These are phyloP conservation scores for Tupaia chinensis DNA, from an alignment of 2,113 vertebrate species.

Conservation along the genomic window DNA sequence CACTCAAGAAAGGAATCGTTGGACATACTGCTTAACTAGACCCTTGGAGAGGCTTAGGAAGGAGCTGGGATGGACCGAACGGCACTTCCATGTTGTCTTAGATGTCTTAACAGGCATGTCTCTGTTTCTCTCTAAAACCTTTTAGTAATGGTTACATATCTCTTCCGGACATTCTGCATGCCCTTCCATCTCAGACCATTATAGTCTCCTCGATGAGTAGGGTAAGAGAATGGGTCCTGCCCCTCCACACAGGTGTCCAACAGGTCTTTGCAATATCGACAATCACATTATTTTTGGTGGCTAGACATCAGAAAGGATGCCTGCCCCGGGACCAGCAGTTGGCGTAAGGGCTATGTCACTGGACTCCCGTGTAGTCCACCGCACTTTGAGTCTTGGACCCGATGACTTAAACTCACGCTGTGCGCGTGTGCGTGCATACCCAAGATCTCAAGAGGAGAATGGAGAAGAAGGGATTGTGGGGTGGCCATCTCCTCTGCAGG, in stretches of 20 bases:
- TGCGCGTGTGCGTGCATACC: no score
- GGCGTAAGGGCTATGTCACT: no score
- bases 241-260: neutral
- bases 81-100: accelerated
- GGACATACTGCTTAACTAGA: neutral
- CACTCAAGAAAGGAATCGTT: neutral
- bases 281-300: neutral
- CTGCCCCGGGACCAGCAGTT: no score
- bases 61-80: neutral
- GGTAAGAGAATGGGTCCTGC: no score
- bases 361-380: no score
- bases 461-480: no score
- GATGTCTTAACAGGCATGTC: neutral
- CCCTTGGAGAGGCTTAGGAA: neutral
- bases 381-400: no score
- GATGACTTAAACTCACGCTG: no score
- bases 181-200: neutral
- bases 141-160: neutral
- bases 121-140: neutral
- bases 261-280: neutral
- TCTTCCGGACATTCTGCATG: neutral
- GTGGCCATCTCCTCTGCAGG: no score
- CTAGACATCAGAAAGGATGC: neutral
- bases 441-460: no score
- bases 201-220: neutral